Base-by-base conservation (phyloP, 2,113 vertebrate genomes). In the Nycticryphes semicollaris region DNA sequence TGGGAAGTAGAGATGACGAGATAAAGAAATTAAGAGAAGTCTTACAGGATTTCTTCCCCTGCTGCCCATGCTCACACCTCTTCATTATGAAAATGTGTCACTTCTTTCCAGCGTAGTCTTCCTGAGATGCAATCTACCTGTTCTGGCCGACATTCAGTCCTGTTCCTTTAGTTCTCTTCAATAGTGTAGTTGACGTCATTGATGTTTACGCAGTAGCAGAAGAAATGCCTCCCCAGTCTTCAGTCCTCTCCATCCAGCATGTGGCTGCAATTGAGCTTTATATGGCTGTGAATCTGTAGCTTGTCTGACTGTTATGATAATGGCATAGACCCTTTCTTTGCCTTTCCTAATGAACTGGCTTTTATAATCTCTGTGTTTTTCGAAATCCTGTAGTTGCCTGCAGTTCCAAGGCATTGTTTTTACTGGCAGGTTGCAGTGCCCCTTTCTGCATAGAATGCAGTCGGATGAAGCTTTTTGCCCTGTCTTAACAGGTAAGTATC, bases 111-210 rank as follows among this genome's bases (percentile, higher is more conserved):
- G 13, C 33, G 48, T 68, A 79, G 12, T 69, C 50, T 85, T 73
- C 50, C 67, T 78, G 30, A 77, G 15, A 19, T 7, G 3, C 4
- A 86, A 50, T 57, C 24, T 84, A 6, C 43, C 31, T 56, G 17
- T 64, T 87, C 33, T 43, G 24, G 25, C 57, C 37, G 51, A 39
- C 18, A 27, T 37, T 74, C 37, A 70, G 30, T 20, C 22, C 45
- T 67, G 6, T 48, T 80, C 54, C 18, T 89, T 81, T 18, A 39
- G 23, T 45, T 1, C 3, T 62, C n/a, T 70, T 68, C 28, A 33
- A 4, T 2, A 60, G 14, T 4, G 3, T 48, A 1, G 1, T 27
- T 48, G n/a, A 18, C 31, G 20, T 23, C 27, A 28, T 1, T 43
- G 30, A n/a, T 0, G 0, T 68, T 82, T 64, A 57, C 14, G 17